Evolutionary conservation across 2,113 vertebrate genomes (phyloP).

Genomic region (Apistogramma diplotaenia): DNA sequence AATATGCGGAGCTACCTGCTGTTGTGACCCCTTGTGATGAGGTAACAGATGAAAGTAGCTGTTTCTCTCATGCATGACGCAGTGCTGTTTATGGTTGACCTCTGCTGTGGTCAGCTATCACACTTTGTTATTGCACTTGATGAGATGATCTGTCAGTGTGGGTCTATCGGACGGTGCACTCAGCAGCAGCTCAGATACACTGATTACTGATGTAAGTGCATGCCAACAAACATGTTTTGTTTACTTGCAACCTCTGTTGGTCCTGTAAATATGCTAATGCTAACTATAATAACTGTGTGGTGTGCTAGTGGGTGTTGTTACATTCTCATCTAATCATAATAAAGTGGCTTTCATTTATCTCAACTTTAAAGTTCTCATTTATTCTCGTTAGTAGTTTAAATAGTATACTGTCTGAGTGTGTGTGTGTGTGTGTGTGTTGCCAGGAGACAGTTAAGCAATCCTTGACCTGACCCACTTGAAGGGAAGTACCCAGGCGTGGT

Average conservation of each 20-base stretch:
- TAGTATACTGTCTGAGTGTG: too few relatives aligned
- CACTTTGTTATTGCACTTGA: not conserved
- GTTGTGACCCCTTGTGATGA: not conserved
- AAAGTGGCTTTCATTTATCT: not conserved
- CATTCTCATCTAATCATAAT: not conserved
- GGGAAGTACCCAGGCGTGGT: too few relatives aligned
- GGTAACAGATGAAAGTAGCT: too few relatives aligned
- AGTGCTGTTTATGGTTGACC: not conserved
- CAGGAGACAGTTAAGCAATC: too few relatives aligned
- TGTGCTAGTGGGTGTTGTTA: not conserved
- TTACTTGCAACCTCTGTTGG: not conserved
- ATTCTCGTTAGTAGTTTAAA: not conserved
- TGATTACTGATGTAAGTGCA: not conserved
- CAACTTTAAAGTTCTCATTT: not conserved
- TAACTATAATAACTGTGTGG: too few relatives aligned
- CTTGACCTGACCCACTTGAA: too few relatives aligned
- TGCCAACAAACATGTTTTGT: not conserved
- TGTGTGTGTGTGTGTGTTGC: too few relatives aligned
- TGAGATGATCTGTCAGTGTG: conserved; percentile 1
- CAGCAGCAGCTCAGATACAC: not conserved
- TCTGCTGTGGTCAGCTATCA: not conserved
- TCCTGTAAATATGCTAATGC: not conserved
- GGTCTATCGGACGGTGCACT: not conserved
- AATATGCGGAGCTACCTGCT: not conserved
- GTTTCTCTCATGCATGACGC: not conserved